Percentiles rank a stretch among this genome's conserved stretches.
phyloP scores from a whole-genome alignment of 1,140 invertebrate species.

The Globodera rostochiensis region DNA sequence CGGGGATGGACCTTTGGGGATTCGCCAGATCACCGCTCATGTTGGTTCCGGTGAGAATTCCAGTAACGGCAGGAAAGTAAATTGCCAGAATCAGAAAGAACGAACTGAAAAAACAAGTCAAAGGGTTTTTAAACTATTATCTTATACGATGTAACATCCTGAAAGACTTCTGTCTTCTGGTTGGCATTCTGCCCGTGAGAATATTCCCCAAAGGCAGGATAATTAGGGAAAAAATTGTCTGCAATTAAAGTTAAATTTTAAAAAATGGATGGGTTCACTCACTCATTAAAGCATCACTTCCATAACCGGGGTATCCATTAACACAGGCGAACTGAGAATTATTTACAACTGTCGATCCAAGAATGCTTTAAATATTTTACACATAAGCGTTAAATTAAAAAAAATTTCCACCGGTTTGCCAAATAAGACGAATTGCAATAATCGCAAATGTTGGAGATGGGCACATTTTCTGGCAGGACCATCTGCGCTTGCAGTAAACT shows the following conservation, averaged over 20 bases:
- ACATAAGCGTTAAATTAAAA: not conserved
- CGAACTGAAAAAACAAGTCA: constrained; percentile 81
- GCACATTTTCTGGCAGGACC: constrained; percentile 38
- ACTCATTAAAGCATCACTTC: constrained; percentile 52
- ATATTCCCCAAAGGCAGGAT: constrained; percentile 49
- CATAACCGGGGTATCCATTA: constrained; percentile 62
- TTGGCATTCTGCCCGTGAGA: constrained; percentile 38
- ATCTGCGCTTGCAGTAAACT: constrained; percentile 58
- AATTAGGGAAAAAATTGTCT: constrained; percentile 56
- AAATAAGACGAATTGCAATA: constrained; percentile 52
- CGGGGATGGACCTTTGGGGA: constrained; percentile 95
- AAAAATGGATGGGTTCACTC: not conserved
- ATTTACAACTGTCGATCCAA: not conserved
- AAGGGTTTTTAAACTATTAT: constrained; percentile 79
- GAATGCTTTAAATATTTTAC: not conserved
- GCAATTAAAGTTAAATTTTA: constrained; percentile 25
- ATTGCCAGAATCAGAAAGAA: constrained; percentile 97
- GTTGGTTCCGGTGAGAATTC: constrained; percentile 87
- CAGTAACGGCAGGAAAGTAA: constrained; percentile 97
- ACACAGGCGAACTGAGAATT: constrained; percentile 44
- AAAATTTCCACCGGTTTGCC: constrained; percentile 28
- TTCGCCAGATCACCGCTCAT: constrained; percentile 84
- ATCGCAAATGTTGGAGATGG: constrained; percentile 52
- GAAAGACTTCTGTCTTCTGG: constrained; percentile 53
- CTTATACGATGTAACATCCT: constrained; percentile 80